Evolutionary conservation across 2,113 vertebrate genomes (phyloP).

Genomic region (Pleuronectes platessa): DNA sequence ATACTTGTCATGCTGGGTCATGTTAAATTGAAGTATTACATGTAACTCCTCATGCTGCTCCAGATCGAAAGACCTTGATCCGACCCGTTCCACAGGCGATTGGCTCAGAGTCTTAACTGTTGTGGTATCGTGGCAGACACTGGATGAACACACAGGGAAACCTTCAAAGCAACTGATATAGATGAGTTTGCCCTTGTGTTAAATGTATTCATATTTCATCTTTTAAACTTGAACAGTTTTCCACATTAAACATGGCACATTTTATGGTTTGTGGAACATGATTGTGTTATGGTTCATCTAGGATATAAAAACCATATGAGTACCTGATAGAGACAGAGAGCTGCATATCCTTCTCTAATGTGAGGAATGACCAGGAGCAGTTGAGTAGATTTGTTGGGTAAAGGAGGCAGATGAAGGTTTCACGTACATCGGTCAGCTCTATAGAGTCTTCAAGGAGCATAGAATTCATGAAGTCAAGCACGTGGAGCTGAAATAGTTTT

Average conservation of each 20-base stretch:
- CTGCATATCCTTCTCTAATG: background rate
- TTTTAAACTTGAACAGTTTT: background rate
- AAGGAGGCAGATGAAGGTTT: conserved; percentile 39
- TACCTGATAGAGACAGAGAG: conserved; percentile 53
- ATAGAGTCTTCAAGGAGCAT: fast-evolving
- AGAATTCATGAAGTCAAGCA: background rate
- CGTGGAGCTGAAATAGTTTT: background rate
- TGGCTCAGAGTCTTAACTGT: fast-evolving
- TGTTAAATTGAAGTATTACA: conserved; percentile 43
- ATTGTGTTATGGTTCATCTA: background rate
- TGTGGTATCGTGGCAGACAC: conserved; percentile 10
- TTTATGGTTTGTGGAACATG: too few relatives aligned
- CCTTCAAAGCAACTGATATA: background rate
- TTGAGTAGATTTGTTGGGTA: conserved; percentile 46
- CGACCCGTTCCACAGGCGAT: background rate
- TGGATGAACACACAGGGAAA: conserved; percentile 15
- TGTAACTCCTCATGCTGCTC: fast-evolving
- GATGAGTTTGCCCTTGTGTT: background rate
- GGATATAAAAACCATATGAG: background rate
- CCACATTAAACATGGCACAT: too few relatives aligned
- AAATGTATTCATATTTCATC: background rate
- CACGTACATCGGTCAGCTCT: fast-evolving
- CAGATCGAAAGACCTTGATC: background rate
- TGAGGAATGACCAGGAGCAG: conserved; percentile 64
- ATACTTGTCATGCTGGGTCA: conserved; percentile 20